These are phyloP conservation scores for Coreius guichenoti DNA, from an alignment of 2,797 vertebrate species.

Conservation along the genomic window DNA sequence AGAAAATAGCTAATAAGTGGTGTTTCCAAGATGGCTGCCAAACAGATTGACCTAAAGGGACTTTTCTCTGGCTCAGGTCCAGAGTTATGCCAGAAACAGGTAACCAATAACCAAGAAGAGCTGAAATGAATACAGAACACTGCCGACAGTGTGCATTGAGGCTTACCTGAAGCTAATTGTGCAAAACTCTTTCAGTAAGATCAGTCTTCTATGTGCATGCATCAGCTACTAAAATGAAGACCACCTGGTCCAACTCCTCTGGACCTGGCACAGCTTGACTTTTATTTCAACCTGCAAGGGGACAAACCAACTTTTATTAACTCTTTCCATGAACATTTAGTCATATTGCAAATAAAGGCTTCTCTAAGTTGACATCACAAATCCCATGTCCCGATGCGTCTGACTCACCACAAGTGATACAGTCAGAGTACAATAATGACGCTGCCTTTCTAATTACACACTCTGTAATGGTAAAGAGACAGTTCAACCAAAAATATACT, in stretches of 20 bases:
- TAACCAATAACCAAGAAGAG: conserved; percentile 2
- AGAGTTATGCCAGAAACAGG: conserved; percentile 2
- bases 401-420: conserved; percentile 24
- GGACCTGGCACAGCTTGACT: not conserved
- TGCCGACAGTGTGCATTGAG: not conserved
- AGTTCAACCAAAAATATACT: conserved; percentile 22
- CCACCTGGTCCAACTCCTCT: not conserved
- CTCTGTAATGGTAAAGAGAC: not conserved
- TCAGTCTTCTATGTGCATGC: not conserved
- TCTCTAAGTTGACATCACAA: not conserved
- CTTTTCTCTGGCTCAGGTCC: not conserved
- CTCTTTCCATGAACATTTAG: not conserved
- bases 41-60: not conserved
- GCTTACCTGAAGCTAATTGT: not conserved
- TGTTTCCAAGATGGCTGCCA: not conserved
- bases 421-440: conserved; percentile 12
- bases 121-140: not conserved
- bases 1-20: not conserved
- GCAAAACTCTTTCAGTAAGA: not conserved
- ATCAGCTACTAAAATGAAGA: not conserved
- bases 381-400: not conserved
- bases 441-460: not conserved
- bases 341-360: not conserved
- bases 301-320: not conserved
- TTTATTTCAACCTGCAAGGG: not conserved